Evolutionary conservation across 2,113 vertebrate genomes (phyloP), one percentile per base, ranked within the genome.

Genomic region (Upupa epops): DNA sequence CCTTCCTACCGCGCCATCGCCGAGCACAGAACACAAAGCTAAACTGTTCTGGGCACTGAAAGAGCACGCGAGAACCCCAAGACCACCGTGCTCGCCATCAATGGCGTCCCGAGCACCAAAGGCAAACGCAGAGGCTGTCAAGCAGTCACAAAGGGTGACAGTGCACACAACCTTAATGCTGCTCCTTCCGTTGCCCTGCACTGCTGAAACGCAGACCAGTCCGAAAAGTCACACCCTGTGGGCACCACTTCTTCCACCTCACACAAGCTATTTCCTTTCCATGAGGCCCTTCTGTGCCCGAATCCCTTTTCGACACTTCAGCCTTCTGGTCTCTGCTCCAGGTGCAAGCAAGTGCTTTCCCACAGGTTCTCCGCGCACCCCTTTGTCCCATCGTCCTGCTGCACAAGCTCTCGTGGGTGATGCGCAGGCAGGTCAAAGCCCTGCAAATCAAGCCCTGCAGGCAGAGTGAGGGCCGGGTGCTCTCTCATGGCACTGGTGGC

Each of bases 1-100:
- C 46, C 12, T 90, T 63, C 17, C 20, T 55, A 58, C 86, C 90
- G 52, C 45, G 76, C 74, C 19, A 26, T 14, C 61, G 76, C 49
- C 93, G 34, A 94, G 89, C 17, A 34, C 21, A 93, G 73, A 85
- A 84, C 72, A 84, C 55, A 13, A 86, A 86, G n/a, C n/a, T n/a
- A n/a, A 90, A 89, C 29, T 34, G 26, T 59, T 92, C 26, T 61
- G 48, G 58, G 48, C 17, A 7, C 11, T 74, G 28, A 51, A 83
- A 59, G 2, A 45, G n/a, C 34, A 88, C 24, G 69, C 9, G 37
- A 40, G 51, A 79, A 31, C 51, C 80, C 78, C 20, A 83, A 88
- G 87, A 75, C 51, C 60, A 92, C 70, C 78, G 83, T 51, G 6
- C 76, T 75, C 26, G 54, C 34, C 32, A 78, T 15, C 22, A 59